Percentiles rank a stretch among this genome's conserved stretches.
phyloP scores from a whole-genome alignment of 2,113 vertebrate genomes.

The Salvelinus sp. region DNA sequence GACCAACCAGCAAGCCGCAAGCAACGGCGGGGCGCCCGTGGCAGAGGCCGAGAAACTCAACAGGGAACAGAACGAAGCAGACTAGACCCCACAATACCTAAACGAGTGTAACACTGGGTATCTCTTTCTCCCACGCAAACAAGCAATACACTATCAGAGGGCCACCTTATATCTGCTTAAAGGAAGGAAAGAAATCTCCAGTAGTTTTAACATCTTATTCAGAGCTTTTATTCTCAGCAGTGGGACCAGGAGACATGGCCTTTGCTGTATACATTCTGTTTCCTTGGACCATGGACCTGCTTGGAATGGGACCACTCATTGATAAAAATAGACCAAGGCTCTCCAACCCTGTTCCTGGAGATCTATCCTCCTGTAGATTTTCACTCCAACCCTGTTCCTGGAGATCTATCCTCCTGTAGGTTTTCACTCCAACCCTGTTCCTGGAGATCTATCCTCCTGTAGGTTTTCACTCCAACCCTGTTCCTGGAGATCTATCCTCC shows the following conservation, averaged over 20 bases:
- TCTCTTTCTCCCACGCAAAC: not conserved
- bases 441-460: no score
- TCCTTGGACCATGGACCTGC: not conserved
- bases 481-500: no score
- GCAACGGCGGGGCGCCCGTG: accelerated
- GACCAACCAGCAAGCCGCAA: not conserved
- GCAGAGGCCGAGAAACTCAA: conserved; percentile 76
- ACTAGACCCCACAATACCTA: not conserved
- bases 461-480: no score
- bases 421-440: no score
- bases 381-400: no score
- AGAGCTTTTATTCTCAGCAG: not conserved
- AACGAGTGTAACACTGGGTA: not conserved
- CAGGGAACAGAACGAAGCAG: not conserved
- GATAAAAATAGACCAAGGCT: not conserved
- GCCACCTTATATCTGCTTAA: not conserved
- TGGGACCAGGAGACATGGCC: not conserved
- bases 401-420: no score
- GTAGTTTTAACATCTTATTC: not conserved
- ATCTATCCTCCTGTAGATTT: no score
- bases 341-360: no score
- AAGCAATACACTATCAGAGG: not conserved
- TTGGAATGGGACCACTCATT: not conserved
- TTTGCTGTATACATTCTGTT: not conserved
- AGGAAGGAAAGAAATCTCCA: not conserved